A percentile compares a stretch with the other conserved stretches of the same genome.
These are phyloP conservation scores for Epistrophella euchroma DNA, from an alignment of 2,888 invertebrate species.

Conservation along the genomic window DNA sequence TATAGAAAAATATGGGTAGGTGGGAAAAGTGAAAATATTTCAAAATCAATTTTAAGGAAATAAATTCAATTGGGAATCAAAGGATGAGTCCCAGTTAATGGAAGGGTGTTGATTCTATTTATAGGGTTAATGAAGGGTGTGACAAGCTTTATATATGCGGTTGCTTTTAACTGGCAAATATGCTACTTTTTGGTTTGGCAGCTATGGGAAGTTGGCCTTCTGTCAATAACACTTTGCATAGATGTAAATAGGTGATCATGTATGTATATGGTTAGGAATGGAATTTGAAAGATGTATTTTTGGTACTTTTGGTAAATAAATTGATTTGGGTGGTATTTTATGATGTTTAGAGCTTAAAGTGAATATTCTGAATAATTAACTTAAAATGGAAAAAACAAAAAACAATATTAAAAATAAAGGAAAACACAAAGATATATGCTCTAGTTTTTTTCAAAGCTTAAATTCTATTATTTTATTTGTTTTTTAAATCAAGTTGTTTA, in stretches of 20 bases:
- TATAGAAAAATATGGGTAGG: background rate
- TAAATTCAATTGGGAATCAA: slow-evolving; percentile 13
- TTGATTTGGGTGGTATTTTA: background rate
- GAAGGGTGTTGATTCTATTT: background rate
- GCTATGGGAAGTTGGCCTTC: slow-evolving; percentile 1
- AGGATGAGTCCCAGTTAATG: slow-evolving; percentile 2
- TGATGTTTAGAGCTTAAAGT: background rate
- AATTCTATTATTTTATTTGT: too few relatives aligned
- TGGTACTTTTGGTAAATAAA: background rate
- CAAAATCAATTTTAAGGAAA: slow-evolving; percentile 15
- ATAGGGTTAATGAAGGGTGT: slow-evolving; percentile 1
- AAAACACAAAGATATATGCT: too few relatives aligned
- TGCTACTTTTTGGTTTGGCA: slow-evolving; percentile 26
- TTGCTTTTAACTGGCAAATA: slow-evolving; percentile 8
- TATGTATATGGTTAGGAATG: slow-evolving; percentile 7
- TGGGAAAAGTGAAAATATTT: slow-evolving; percentile 9
- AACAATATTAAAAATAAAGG: too few relatives aligned
- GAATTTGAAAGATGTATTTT: background rate
- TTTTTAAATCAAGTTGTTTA: too few relatives aligned
- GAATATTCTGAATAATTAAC: too few relatives aligned
- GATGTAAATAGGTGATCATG: background rate
- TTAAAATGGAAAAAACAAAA: too few relatives aligned
- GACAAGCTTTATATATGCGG: background rate
- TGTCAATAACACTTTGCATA: background rate
- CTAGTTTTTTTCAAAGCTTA: too few relatives aligned